Evolutionary conservation across 2,888 invertebrate species (phyloP), one percentile per base, ranked within the genome.

Genomic region (Ariolimax columbianus): DNA sequence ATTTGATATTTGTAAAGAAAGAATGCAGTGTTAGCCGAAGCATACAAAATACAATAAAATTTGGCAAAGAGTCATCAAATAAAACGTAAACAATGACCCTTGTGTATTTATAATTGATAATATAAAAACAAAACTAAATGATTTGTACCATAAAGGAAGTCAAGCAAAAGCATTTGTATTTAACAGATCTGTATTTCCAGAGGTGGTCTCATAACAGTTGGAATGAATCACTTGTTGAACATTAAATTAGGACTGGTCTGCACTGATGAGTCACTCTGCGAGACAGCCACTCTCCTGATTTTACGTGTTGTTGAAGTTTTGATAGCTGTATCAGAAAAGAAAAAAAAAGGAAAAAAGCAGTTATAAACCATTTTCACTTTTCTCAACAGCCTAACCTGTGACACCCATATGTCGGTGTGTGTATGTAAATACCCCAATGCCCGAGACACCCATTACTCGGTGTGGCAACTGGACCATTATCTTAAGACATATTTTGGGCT

Each of bases 211-310:
- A 40, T 23, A 38, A 6, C 33, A 75, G 43, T 4, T 23, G 43
- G 30, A 82, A 63, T 11, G 23, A 7, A 3, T 72, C 43, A 82
- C 2, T 17, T 82, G n/a, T 82, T 82, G 38, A 40, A 38, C 26
- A 30, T 19, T 14, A 83, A 59, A 30, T 77, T 66, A 19, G 83
- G 83, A 47, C 75, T 66, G 4, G 83, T 83, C 43, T 83, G 83
- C 19, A 83, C 47, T 38, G 77, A 77, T 36, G 36, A 43, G 59
- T 83, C 77, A 51, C 38, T 68, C n/a, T 68, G 66, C 11, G 26
- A 47, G 36, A 36, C 75, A 30, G 14, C 38, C 33, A 75, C 82
- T 82, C 63, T 82, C 59, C 63, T 6, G 26, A 82, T 75, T 75
- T 43, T 40, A 36, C 78, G 78, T 14, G 26, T 38, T 38, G 63